These are phyloP conservation scores for Catharus ustulatus DNA, from an alignment of 2,797 vertebrate genomes.

Conservation along the genomic window DNA sequence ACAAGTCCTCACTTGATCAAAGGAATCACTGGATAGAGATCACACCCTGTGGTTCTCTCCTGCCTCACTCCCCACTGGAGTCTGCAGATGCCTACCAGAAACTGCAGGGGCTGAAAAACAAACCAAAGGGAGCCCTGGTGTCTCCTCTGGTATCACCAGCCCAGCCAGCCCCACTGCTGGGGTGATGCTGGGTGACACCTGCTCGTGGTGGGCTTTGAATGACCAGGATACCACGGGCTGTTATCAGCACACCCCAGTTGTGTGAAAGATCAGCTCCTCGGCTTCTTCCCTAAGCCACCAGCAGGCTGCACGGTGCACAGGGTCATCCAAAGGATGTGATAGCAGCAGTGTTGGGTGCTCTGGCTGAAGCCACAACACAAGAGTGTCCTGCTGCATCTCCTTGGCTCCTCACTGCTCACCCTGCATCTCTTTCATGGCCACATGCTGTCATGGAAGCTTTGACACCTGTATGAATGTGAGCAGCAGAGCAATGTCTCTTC, in stretches of 20 bases:
- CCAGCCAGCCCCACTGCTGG: neutral
- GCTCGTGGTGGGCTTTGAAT: neutral
- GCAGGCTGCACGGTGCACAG: neutral
- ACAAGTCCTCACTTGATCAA: slow-evolving; percentile 39
- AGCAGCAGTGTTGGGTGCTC: neutral
- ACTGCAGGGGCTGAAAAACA: neutral
- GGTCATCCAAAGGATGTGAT: neutral
- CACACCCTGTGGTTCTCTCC: neutral
- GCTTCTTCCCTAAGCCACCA: neutral
- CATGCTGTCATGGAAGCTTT: neutral
- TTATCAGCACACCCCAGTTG: neutral
- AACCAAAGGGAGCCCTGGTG: neutral
- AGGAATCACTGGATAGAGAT: neutral
- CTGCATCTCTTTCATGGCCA: neutral
- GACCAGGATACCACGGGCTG: accelerated
- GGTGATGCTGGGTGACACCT: neutral
- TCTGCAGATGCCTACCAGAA: neutral
- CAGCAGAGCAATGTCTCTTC: neutral
- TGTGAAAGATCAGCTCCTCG: neutral
- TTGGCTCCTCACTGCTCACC: neutral
- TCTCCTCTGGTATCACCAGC: neutral
- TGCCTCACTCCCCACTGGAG: neutral
- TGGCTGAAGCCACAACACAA: neutral
- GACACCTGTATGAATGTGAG: neutral
- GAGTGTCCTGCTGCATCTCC: neutral